These are phyloP conservation scores for Neria commutata DNA, from an alignment of 2,888 invertebrate species.

Conservation along the genomic window DNA sequence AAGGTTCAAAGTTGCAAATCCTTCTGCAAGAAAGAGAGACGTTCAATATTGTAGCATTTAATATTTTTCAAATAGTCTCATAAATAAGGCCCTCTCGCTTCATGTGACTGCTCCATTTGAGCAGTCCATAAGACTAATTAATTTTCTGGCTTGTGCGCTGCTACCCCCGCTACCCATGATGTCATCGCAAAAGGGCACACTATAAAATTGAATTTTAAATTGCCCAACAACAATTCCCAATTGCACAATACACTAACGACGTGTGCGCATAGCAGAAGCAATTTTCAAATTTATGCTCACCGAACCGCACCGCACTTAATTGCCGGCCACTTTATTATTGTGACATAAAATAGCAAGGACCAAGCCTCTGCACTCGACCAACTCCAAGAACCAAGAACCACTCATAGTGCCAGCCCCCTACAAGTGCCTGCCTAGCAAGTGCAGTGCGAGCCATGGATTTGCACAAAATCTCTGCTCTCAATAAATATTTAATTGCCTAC, in stretches of 20 bases:
- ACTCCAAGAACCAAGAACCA: not conserved
- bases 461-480: constrained; percentile 30
- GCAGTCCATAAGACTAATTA: too few relatives aligned
- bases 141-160: too few relatives aligned
- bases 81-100: too few relatives aligned
- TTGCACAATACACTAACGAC: not conserved
- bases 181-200: not conserved
- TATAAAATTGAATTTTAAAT: constrained; percentile 11
- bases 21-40: too few relatives aligned
- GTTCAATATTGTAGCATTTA: too few relatives aligned
- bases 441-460: too few relatives aligned
- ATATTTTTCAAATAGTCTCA: too few relatives aligned
- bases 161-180: constrained; percentile 11
- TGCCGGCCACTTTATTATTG: constrained; percentile 23
- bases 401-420: not conserved
- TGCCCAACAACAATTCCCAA: not conserved
- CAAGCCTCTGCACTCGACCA: not conserved
- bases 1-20: too few relatives aligned
- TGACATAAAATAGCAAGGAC: constrained; percentile 14
- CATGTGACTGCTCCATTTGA: too few relatives aligned
- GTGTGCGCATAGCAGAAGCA: constrained; percentile 36
- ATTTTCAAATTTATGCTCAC: constrained; percentile 30
- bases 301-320: constrained; percentile 38
- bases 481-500: constrained; percentile 48
- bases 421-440: too few relatives aligned